A percentile compares a stretch with the other conserved stretches of the same genome.
These are phyloP conservation scores for Drosophila bocki DNA, from an alignment of 1,140 invertebrate species.

Conservation along the genomic window DNA sequence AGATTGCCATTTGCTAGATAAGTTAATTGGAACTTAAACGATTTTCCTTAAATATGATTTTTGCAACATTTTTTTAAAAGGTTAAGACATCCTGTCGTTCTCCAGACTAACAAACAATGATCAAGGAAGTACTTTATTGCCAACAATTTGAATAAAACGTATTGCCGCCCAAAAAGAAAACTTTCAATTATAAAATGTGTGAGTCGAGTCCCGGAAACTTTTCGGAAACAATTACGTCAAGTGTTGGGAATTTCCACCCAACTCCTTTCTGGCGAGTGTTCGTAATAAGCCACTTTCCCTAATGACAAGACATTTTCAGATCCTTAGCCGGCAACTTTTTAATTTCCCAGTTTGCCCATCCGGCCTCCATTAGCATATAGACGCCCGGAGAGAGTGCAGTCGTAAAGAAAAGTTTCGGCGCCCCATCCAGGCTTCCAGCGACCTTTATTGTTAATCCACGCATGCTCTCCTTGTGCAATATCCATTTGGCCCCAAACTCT, in stretches of 20 bases:
- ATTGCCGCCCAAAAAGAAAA: constrained; percentile 19
- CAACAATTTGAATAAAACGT: constrained; percentile 8
- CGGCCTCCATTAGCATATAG: constrained; percentile 86
- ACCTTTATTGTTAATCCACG: constrained; percentile 68
- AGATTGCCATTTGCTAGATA: constrained; percentile 1
- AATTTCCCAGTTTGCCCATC: constrained; percentile 84
- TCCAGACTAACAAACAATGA: neutral
- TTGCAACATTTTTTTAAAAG: neutral
- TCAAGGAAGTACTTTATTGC: constrained; percentile 9
- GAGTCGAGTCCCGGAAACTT: constrained; percentile 16
- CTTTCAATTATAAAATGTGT: constrained; percentile 38
- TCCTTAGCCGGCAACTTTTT: constrained; percentile 59
- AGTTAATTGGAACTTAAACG: constrained; percentile 17
- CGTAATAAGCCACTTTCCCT: constrained; percentile 52
- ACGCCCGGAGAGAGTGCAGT: constrained; percentile 50
- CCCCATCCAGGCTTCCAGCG: constrained; percentile 4
- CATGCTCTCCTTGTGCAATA: constrained; percentile 61
- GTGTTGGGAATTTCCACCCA: constrained; percentile 26
- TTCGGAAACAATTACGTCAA: constrained; percentile 49
- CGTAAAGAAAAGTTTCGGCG: constrained; percentile 66
- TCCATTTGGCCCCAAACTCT: constrained; percentile 66
- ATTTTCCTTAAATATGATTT: neutral
- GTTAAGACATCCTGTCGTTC: neutral
- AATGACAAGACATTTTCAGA: constrained; percentile 59
- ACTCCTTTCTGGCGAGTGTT: constrained; percentile 11